Base-by-base conservation (phyloP, 2,113 vertebrate species). In the Mobula birostris region DNA sequence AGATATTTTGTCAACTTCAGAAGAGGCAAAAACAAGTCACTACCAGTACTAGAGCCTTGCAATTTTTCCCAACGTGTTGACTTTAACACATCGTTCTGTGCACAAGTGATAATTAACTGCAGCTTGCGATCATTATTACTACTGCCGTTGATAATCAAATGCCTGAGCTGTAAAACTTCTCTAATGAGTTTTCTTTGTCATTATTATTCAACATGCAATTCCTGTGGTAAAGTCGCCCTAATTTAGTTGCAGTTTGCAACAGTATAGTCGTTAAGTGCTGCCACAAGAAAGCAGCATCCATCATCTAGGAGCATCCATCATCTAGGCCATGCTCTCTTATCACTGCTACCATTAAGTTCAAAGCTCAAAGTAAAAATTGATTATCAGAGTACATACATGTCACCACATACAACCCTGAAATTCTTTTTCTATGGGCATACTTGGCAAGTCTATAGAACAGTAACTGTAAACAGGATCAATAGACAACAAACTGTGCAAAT, bases 141-240 rank as follows among this genome's bases (percentile, higher is more conserved):
- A 91, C 87, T n/a, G n/a, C 87, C 32, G 87, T 91, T 91, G 68
- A 91, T 91, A 68, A 66, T 91, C 87, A 91, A 91, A 63, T 68
- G 12, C 5, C 61, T 90, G 29, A 66, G 61, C 61, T 68, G 61
- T 91, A n/a, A n/a, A 91, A 91, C 66, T 91, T 91, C 63, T 15
- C 63, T 56, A 91, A 91, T 91, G 68, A 19, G n/a, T 32, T 91
- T 91, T 91, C 87, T 68, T 63, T 68, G 87, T 68, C 63, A 91
- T 91, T 91, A 68, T 68, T 63, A 91, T 91, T 63, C 68, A 32
- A 90, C 32, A 32, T 91, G 66, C 63, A 36, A 91, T 21, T n/a
- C 6, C 12, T 68, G 63, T n/a, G 36, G 48, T 48, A 66, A 88
- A 91, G 36, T 68, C 66, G 29, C 32, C 66, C n/a, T 9, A 24